phyloP scores from a whole-genome alignment of 2,797 vertebrate genomes.

The Phalloptychus januarius region DNA sequence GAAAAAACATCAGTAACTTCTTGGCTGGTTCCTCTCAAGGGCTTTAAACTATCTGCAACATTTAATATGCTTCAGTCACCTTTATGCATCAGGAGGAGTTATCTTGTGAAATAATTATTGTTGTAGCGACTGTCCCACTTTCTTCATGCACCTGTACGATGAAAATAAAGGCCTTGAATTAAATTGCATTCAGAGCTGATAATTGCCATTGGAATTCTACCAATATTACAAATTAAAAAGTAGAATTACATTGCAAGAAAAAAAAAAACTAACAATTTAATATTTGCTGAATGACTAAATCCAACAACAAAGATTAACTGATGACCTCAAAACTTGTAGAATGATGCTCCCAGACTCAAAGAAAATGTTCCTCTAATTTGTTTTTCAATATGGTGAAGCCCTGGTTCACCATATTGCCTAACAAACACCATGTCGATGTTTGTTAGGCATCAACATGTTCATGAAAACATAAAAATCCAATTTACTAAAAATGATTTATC shows the following conservation, averaged over 20 bases:
- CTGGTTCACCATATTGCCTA: too few relatives aligned
- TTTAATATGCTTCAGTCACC: conserved; percentile 41
- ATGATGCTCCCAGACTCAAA: conserved; percentile 21
- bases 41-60: background rate
- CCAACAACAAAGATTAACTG: background rate
- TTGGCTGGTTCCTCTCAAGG: conserved; percentile 18
- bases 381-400: conserved; percentile 40
- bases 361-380: conserved; percentile 19
- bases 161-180: background rate
- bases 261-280: background rate
- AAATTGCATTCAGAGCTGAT: conserved; percentile 1
- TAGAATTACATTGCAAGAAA: background rate
- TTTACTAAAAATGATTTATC: conserved; percentile 31
- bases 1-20: conserved; percentile 27
- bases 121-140: too few relatives aligned
- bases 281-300: background rate
- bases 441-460: conserved; percentile 48
- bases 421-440: too few relatives aligned
- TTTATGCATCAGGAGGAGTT: conserved; percentile 29
- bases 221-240: background rate
- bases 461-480: conserved; percentile 35
- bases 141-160: too few relatives aligned
- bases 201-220: conserved; percentile 38
- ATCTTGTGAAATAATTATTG: conserved; percentile 34
- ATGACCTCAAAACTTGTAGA: background rate